Conservation (phyloP, 2,797 vertebrate species). For the Jordanella pulchra region DNA sequence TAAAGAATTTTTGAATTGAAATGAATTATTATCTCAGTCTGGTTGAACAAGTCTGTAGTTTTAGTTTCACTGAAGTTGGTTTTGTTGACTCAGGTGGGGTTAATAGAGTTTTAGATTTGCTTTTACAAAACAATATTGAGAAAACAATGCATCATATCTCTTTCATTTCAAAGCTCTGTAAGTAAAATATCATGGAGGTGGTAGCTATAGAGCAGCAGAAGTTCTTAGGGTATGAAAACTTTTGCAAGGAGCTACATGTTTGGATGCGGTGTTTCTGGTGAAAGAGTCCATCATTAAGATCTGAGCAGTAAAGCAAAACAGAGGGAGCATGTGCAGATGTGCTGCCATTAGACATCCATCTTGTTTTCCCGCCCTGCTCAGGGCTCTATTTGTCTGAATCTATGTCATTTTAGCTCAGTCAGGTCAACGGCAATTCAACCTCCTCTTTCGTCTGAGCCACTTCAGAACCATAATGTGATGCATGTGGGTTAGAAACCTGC, state of each 20-base stretch:
- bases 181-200: background rate
- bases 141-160: background rate
- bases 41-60: background rate
- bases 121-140: background rate
- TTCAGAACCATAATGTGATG: conserved; percentile 80
- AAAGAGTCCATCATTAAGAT: conserved; percentile 60
- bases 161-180: background rate
- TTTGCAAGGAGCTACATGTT: conserved; percentile 16
- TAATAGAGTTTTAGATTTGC: background rate
- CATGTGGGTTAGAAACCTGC: conserved; percentile 77
- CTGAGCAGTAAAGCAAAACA: conserved; percentile 25
- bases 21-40: too few relatives aligned
- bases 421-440: conserved; percentile 80
- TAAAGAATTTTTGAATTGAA: too few relatives aligned
- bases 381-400: conserved; percentile 82
- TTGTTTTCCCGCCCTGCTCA: conserved; percentile 74
- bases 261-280: conserved; percentile 48
- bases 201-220: background rate
- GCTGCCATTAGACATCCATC: conserved; percentile 77
- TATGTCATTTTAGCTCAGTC: conserved; percentile 81
- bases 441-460: conserved; percentile 78
- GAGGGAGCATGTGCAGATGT: conserved; percentile 68
- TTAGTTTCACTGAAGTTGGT: background rate
- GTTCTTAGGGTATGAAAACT: background rate
- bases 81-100: background rate